Evolutionary conservation across 2,888 invertebrate genomes (phyloP).

Genomic region (Atherix ibis): DNA sequence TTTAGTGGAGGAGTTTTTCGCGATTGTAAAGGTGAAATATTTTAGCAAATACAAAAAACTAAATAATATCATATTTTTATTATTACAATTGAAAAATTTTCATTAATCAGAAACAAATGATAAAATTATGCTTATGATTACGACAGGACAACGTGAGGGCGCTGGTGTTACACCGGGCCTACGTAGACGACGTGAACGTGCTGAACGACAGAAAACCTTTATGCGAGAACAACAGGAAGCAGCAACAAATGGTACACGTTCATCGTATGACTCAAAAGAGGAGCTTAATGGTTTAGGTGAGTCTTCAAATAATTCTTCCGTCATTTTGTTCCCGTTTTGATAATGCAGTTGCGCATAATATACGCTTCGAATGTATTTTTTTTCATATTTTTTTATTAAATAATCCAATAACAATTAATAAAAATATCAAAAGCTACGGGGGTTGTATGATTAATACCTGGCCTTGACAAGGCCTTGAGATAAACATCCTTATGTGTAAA

Average conservation of each 20-base stretch:
- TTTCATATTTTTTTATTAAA: constrained; percentile 6
- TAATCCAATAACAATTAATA: too few relatives aligned
- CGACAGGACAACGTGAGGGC: constrained; percentile 27
- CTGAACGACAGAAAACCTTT: constrained; percentile 70
- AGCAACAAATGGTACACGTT: constrained; percentile 15
- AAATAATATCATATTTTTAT: background rate
- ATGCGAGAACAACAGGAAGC: constrained; percentile 71
- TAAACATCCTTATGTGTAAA: too few relatives aligned
- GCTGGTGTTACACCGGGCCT: constrained; percentile 70
- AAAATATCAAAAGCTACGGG: too few relatives aligned
- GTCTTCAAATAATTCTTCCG: constrained; percentile 7
- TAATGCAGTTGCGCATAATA: too few relatives aligned
- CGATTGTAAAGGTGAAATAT: constrained; percentile 22
- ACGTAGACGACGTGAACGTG: constrained; percentile 63
- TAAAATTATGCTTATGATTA: background rate
- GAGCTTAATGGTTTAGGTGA: constrained; percentile 26
- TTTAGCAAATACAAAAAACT: background rate
- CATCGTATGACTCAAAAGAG: constrained; percentile 17
- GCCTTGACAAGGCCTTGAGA: too few relatives aligned
- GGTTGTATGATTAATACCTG: too few relatives aligned
- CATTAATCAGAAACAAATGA: background rate
- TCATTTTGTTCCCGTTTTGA: background rate
- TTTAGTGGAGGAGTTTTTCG: constrained; percentile 23
- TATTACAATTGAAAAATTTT: background rate
- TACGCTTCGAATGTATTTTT: constrained; percentile 4